Conservation (phyloP, 2,113 vertebrate species). For the Cyrtonyx montezumae region DNA sequence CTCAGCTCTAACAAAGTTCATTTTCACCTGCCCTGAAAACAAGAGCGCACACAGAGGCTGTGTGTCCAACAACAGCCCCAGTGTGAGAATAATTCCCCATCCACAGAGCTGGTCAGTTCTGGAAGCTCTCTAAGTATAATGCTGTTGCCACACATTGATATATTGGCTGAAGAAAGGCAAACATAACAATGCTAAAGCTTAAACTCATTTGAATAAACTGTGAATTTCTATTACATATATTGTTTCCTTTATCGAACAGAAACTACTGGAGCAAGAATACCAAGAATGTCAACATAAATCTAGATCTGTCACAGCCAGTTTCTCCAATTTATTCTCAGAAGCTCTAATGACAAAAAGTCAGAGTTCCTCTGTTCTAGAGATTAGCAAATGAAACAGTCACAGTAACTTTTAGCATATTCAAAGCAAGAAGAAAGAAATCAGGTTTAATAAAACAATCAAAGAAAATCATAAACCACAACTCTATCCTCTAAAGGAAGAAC, state of each 20-base stretch:
- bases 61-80: background rate
- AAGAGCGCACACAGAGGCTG: background rate
- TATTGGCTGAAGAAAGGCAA: conserved; percentile 55
- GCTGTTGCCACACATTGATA: conserved; percentile 54
- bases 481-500: background rate
- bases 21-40: background rate
- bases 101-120: conserved; percentile 18
- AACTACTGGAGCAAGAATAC: conserved; percentile 69
- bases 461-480: background rate
- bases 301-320: conserved; percentile 61
- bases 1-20: background rate
- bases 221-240: conserved; percentile 66
- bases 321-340: conserved; percentile 51
- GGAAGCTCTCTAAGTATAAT: conserved; percentile 7
- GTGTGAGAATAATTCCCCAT: conserved; percentile 25
- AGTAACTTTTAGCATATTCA: background rate
- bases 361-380: background rate
- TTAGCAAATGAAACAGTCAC: background rate
- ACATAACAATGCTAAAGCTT: conserved; percentile 60
- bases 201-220: conserved; percentile 62
- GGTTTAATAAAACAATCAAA: background rate
- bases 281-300: conserved; percentile 66
- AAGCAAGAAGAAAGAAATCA: background rate
- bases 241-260: conserved; percentile 70
- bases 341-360: background rate